Evolutionary conservation across 2,113 vertebrate genomes (phyloP), one percentile per base, ranked within the genome.

Genomic region (Podarcis muralis): DNA sequence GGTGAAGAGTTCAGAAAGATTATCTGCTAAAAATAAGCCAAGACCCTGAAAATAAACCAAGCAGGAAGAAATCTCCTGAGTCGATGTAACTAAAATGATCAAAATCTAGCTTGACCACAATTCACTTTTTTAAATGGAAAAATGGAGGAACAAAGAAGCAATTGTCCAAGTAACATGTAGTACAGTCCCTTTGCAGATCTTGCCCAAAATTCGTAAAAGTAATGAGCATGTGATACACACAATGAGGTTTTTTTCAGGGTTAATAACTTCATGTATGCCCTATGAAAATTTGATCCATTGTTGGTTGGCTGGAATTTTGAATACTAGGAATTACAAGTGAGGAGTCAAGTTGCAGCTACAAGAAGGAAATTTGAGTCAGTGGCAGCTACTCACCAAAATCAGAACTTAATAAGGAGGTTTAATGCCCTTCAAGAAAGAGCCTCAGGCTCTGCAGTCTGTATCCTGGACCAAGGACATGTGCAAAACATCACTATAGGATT

Each of bases 1-100:
- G 90, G 84, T 89, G 84, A 95, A 91, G 75, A 94, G 93, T 93
- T 95, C 92, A 94, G 82, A 86, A 86, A 92, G 92, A 87, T 93
- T 91, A 89, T 32, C 79, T 84, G 30, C 81, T 40, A 65, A 82
- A 94, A 92, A 86, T 83, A 27, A 90, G 93, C 92, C 59, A 32
- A 87, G 80, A 57, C 0, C 6, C 69, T 6, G 77, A 57, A 80
- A 90, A 81, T 90, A 84, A 40, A 30, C 12, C 69, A 88, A 40
- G 13, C 0, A 0, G 6, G 35, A 37, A 48, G 12, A 35, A 18
- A 3, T 25, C 5, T n/a, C 22, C 77, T 0, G 0, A 32, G 71
- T 74, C 68, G 79, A n/a, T 68, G 71, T 0, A 0, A 85, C 16
- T 23, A 84, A 59, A 43, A 87, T 37, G 59, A 27, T 53, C 53